These are phyloP conservation scores for Sinohyriopsis cumingii DNA, from an alignment of 2,888 invertebrate species.

Conservation along the genomic window DNA sequence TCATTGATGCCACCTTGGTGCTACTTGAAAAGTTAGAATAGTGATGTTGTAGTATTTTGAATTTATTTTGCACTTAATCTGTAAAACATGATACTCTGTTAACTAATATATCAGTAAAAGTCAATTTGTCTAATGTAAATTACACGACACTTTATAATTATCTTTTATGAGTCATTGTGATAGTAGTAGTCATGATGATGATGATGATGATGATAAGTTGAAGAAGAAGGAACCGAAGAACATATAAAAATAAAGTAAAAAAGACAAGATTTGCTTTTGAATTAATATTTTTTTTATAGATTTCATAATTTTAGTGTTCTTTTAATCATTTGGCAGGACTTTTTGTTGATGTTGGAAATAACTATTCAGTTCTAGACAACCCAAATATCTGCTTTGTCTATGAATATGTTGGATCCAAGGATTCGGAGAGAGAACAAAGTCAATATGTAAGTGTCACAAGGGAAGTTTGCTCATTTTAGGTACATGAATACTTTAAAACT, in stretches of 20 bases:
- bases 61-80: too few relatives aligned
- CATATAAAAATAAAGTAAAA: too few relatives aligned
- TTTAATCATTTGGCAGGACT: conserved; percentile 51
- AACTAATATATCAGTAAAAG: neutral
- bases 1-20: too few relatives aligned
- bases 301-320: neutral
- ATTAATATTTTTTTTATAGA: too few relatives aligned
- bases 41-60: too few relatives aligned
- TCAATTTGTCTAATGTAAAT: neutral
- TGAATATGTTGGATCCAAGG: conserved; percentile 67
- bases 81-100: neutral
- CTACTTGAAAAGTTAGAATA: too few relatives aligned
- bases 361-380: conserved; percentile 70
- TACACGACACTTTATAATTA: too few relatives aligned
- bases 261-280: too few relatives aligned
- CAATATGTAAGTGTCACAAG: conserved; percentile 55
- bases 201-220: too few relatives aligned
- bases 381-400: conserved; percentile 71
- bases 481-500: neutral
- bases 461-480: neutral
- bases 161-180: too few relatives aligned
- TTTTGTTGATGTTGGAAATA: conserved; percentile 72
- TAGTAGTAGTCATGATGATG: too few relatives aligned
- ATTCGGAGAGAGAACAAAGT: conserved; percentile 61
- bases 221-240: too few relatives aligned